Conservation (phyloP, 2,797 vertebrate genomes). For the Eupleurogrammus muticus region DNA sequence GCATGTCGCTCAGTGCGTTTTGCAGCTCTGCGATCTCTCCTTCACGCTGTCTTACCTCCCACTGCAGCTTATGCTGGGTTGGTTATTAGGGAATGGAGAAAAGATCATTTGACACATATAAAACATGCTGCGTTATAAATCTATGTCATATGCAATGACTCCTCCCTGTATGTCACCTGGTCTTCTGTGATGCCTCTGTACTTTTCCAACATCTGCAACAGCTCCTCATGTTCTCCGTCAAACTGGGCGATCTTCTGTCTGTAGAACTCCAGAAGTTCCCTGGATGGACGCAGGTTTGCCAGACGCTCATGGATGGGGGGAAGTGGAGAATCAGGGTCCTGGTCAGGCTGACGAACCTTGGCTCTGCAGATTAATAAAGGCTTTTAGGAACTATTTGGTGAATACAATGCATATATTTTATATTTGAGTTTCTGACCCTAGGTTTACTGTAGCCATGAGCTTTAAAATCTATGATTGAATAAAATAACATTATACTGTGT, state of each 20-base stretch:
- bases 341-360: conserved; percentile 41
- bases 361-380: conserved; percentile 29
- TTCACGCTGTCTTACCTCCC: conserved; percentile 91
- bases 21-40: conserved; percentile 91
- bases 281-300: conserved; percentile 88
- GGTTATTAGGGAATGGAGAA: neutral
- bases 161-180: conserved; percentile 80
- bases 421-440: neutral
- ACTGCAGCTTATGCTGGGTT: conserved; percentile 91
- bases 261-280: conserved; percentile 94
- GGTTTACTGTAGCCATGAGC: neutral
- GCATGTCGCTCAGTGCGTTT: conserved; percentile 95
- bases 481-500: neutral
- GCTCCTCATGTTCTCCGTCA: conserved; percentile 90
- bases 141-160: neutral
- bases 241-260: conserved; percentile 91
- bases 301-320: conserved; percentile 89
- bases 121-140: neutral
- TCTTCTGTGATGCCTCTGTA: conserved; percentile 87
- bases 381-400: neutral
- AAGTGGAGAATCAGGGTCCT: conserved; percentile 84
- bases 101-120: neutral
- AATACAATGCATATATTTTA: accelerated
- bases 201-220: conserved; percentile 89
- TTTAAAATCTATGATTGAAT: neutral